These are phyloP conservation scores for Rhinopomastus cyanomelas DNA, from an alignment of 2,113 vertebrate species.

Conservation along the genomic window DNA sequence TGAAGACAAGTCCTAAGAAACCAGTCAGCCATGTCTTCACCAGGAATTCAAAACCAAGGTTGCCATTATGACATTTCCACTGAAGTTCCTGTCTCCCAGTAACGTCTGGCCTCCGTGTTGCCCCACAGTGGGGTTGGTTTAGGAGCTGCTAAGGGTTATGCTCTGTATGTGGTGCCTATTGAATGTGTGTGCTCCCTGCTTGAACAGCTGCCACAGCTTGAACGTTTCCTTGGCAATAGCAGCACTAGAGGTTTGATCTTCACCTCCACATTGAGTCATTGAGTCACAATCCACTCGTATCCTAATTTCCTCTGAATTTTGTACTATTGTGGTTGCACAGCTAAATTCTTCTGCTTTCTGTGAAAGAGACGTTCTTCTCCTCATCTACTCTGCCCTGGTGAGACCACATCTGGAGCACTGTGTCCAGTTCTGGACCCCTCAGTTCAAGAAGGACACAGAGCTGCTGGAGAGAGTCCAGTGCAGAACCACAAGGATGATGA, in stretches of 20 bases:
- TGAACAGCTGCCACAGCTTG: neutral
- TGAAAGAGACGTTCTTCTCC: too few species aligned
- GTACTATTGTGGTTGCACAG: neutral
- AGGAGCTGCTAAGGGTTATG: neutral
- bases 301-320: neutral
- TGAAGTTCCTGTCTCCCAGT: neutral
- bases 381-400: too few species aligned
- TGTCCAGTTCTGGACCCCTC: too few species aligned
- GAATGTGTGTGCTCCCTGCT: neutral
- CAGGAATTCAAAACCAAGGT: neutral
- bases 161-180: neutral
- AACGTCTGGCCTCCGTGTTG: neutral
- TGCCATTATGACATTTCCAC: neutral
- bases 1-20: neutral
- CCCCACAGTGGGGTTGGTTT: neutral
- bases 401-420: too few species aligned
- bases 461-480: too few species aligned
- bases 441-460: too few species aligned
- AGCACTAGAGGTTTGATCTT: neutral
- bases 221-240: neutral
- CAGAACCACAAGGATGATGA: too few species aligned
- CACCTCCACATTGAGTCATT: too few species aligned
- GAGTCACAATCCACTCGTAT: neutral
- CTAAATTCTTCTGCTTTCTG: too few species aligned
- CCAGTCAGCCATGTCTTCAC: neutral